Evolutionary conservation across 1,140 invertebrate species (phyloP), one percentile per base, ranked within the genome.

Genomic region (Bathynomus jamesi): DNA sequence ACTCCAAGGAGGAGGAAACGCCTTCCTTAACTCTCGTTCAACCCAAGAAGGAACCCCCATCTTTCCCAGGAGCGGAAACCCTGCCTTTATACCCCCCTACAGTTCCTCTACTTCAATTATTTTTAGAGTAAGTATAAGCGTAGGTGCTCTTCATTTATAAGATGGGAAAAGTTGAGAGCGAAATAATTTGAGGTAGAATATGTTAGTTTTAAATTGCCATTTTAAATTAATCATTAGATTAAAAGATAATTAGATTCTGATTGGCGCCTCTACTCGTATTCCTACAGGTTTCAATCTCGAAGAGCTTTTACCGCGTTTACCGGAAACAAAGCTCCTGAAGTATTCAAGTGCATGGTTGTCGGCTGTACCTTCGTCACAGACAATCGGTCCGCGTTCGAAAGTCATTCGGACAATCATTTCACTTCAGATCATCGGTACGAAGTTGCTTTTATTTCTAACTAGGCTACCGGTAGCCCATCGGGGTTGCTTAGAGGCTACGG

Each of bases 291-390:
- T 40, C 75, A 76, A 30, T 32, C 71, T 28, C 24, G 28, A 24
- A 64, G 65, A 29, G 63, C 70, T 28, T 76, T 76, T 65, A 70
- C 53, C 25, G 69, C 62, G 10, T 67, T 69, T 10, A 76, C 68
- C 2, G 71, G 62, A 8, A 73, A 73, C 66, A 72, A 73, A 61
- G 72, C 75, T 13, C 67, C 71, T 25, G 75, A 76, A 24, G 71
- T 87, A 5, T 87, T 85, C 70, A 88, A 87, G 72, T 89, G 87
- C 72, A 87, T 87, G 83, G 79, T 76, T 4, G 80, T 79, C 17
- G 76, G 80, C 21, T 89, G 87, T 77, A 79, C 78, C 17, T 88
- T 82, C 66, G 82, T 83, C 0, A 85, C 83, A 0, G 83, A 83
- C 29, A 74, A 69, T 0, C 64, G 78, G 0, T 70, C 79, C 0